phyloP scores from a whole-genome alignment of 2,888 invertebrate genomes.

The Caenorhabditis plicata region DNA sequence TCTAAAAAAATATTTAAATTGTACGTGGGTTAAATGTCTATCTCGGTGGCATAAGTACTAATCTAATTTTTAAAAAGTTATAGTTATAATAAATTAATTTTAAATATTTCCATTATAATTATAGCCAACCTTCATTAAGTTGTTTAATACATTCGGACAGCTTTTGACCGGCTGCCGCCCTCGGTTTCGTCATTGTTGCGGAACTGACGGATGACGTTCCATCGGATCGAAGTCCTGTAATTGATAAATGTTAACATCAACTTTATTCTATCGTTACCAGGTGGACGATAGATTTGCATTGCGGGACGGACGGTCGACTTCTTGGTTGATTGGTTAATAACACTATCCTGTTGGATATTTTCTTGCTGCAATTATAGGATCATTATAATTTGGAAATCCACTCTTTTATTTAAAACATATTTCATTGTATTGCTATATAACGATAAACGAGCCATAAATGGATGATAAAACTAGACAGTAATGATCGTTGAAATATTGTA shows the following conservation, averaged over 20 bases:
- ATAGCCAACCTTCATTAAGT: constrained; percentile 17
- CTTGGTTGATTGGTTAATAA: constrained; percentile 27
- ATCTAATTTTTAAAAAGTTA: too few relatives aligned
- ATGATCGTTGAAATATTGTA: too few relatives aligned
- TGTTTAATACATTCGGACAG: constrained; percentile 38
- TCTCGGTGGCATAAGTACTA: too few relatives aligned
- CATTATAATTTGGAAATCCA: too few relatives aligned
- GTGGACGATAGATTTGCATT: constrained; percentile 59
- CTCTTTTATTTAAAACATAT: too few relatives aligned
- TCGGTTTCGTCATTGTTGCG: constrained; percentile 39
- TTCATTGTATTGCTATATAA: too few relatives aligned
- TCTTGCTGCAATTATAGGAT: too few relatives aligned
- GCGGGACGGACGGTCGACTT: constrained; percentile 51
- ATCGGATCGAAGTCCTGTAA: constrained; percentile 35
- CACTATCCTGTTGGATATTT: too few relatives aligned
- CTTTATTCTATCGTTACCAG: constrained; percentile 33
- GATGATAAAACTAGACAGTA: too few relatives aligned
- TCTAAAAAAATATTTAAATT: too few relatives aligned
- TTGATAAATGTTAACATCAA: not conserved
- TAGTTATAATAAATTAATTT: not conserved
- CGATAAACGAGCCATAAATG: too few relatives aligned
- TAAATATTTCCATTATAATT: not conserved
- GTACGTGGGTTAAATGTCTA: too few relatives aligned
- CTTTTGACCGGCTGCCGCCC: constrained; percentile 52
- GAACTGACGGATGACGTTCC: constrained; percentile 18